Percentiles rank a stretch among this genome's conserved stretches.
phyloP scores from a whole-genome alignment of 2,888 invertebrate genomes.

The Philaethria dido region DNA sequence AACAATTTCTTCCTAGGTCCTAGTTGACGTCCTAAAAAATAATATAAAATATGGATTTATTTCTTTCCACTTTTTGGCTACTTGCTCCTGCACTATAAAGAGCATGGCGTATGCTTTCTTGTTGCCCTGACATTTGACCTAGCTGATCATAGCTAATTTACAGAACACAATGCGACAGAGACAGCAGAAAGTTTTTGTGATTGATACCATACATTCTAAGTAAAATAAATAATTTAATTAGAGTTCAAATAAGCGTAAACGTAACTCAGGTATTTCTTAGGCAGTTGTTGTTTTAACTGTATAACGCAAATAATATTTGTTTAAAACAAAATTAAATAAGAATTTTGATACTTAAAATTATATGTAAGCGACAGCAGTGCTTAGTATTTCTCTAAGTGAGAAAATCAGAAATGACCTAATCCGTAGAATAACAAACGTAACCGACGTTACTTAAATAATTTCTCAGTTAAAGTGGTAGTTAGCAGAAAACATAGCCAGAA shows the following conservation, averaged over 20 bases:
- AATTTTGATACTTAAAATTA: no score
- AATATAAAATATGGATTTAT: no score
- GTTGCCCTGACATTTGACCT: slow-evolving; percentile 79
- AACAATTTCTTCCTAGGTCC: no score
- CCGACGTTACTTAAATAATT: no score
- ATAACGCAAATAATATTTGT: neutral
- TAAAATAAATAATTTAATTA: slow-evolving; percentile 24
- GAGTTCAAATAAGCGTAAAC: slow-evolving; percentile 2
- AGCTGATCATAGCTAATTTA: slow-evolving; percentile 67
- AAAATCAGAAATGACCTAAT: no score
- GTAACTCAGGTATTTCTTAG: slow-evolving; percentile 1
- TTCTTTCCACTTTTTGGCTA: neutral
- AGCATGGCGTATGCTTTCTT: slow-evolving; percentile 43
- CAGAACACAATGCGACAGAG: slow-evolving; percentile 41
- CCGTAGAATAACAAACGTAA: no score
- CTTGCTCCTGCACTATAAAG: slow-evolving; percentile 10
- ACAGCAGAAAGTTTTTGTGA: slow-evolving; percentile 16
- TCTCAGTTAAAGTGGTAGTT: no score
- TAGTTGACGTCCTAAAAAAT: no score
- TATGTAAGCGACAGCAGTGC: no score
- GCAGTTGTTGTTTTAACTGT: neutral
- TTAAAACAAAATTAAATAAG: no score
- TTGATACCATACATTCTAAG: slow-evolving; percentile 11
- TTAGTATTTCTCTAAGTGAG: no score
- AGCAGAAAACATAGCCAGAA: no score